Base-by-base conservation (phyloP, 2,113 vertebrate genomes). In the Stigmatopora nigra region DNA sequence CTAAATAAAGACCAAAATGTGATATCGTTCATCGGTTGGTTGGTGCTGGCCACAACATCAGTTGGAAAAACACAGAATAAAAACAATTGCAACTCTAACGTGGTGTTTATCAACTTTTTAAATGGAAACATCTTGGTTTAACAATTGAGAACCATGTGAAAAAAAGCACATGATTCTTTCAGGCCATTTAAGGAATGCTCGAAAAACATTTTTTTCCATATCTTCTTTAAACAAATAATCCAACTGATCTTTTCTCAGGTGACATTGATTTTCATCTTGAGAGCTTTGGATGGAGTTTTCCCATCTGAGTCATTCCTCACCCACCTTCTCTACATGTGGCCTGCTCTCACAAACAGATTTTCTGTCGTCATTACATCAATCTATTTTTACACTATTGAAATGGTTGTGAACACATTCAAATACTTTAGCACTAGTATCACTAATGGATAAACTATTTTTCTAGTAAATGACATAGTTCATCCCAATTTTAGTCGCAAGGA, bases 241-340 rank as follows among this genome's bases (percentile, higher is more conserved):
- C 20, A 51, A 56, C 70, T 69, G 65, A 82, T 79, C 69, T 70
- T 8, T 68, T 67, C 59, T 78, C 75, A 68, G 78, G 71, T 78
- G 73, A 80, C 66, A 80, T 19, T 31, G 25, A 31, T 67, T 78
- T 47, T 71, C 71, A 86, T 85, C 84, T 73, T 62, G 46, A 45
- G 49, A 82, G 71, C 82, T 72, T 70, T 75, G 71, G 67, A 14
- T 48, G 71, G 71, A 76, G 52, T 75, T 77, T 63, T 71, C 7
- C 19, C 57, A 68, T 68, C 69, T 84, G 83, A 85, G 46, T 84
- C 80, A 82, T 20, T 64, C 14, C 2, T 17, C 2, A 7, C 63
- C 56, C 9, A 41, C 38, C 38, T 41, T 41, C 38, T 41, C 38
- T 41, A 41, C 38, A 78, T 73, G 61, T 71, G 63, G 55, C 52